A percentile compares a stretch with the other conserved stretches of the same genome.
Evolutionary conservation across 2,888 invertebrate species (phyloP).

Genomic region (Bruchidius siliquastri): DNA sequence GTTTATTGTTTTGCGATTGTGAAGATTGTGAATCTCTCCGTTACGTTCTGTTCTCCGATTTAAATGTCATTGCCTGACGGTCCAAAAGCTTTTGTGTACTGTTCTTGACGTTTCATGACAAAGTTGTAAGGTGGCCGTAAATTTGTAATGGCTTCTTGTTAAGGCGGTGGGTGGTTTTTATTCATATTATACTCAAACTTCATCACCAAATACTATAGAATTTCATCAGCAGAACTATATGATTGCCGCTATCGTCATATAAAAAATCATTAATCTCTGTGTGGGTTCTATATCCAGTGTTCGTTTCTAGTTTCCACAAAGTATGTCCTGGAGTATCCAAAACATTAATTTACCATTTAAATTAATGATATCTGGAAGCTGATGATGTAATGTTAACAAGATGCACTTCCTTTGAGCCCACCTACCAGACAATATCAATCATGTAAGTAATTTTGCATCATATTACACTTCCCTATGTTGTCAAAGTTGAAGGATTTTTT

Average conservation of each 20-base stretch:
- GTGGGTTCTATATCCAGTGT: conserved; percentile 1
- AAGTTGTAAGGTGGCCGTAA: conserved; percentile 6
- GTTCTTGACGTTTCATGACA: not conserved
- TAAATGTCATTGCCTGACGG: not conserved
- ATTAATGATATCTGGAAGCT: conserved; percentile 16
- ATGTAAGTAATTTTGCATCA: conserved; percentile 8
- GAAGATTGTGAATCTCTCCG: no score
- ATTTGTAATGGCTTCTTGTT: conserved; percentile 44
- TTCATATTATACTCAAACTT: conserved; percentile 7
- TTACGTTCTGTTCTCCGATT: no score
- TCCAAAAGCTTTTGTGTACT: not conserved
- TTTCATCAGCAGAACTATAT: not conserved
- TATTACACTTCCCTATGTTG: not conserved
- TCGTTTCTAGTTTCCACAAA: conserved; percentile 5
- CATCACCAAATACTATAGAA: not conserved
- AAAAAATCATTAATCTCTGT: not conserved
- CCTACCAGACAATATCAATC: not conserved
- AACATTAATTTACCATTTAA: conserved; percentile 24
- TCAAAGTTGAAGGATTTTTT: not conserved
- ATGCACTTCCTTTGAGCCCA: conserved; percentile 2
- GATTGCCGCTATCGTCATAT: not conserved
- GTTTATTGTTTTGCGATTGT: no score
- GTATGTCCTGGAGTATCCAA: conserved; percentile 28
- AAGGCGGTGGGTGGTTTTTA: conserved; percentile 46
- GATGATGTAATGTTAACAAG: conserved; percentile 13